A percentile compares a stretch with the other conserved stretches of the same genome.
phyloP scores from a whole-genome alignment of 2,113 vertebrate genomes.

The Ciconia boyciana region DNA sequence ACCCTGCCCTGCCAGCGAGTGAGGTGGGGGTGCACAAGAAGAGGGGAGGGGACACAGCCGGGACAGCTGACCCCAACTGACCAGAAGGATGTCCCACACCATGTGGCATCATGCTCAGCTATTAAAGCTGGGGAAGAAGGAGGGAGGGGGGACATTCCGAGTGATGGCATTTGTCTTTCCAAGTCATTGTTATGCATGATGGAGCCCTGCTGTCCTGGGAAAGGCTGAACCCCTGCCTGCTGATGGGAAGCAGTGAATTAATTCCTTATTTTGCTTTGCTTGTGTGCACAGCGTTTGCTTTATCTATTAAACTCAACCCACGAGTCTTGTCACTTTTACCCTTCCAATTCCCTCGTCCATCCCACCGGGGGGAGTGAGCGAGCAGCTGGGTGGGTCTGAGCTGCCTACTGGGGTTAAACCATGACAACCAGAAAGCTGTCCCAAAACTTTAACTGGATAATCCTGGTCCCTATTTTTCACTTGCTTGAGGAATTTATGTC shows the following conservation, averaged over 20 bases:
- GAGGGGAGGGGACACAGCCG: fast-evolving
- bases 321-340: not conserved
- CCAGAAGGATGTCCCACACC: not conserved
- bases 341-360: fast-evolving
- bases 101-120: fast-evolving
- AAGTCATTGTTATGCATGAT: fast-evolving
- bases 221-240: not conserved
- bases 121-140: not conserved
- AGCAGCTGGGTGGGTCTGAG: not conserved
- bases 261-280: not conserved
- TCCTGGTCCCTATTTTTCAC: not conserved
- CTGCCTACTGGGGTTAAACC: not conserved
- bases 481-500: not conserved
- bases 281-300: not conserved
- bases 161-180: fast-evolving
- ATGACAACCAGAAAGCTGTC: not conserved
- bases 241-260: fast-evolving
- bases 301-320: not conserved
- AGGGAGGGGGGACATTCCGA: fast-evolving
- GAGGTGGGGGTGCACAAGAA: fast-evolving
- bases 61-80: not conserved
- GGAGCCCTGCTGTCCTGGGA: not conserved
- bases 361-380: fast-evolving
- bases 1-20: fast-evolving
- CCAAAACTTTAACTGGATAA: not conserved